phyloP scores from a whole-genome alignment of 2,888 invertebrate genomes.

The Tetranychus piercei region DNA sequence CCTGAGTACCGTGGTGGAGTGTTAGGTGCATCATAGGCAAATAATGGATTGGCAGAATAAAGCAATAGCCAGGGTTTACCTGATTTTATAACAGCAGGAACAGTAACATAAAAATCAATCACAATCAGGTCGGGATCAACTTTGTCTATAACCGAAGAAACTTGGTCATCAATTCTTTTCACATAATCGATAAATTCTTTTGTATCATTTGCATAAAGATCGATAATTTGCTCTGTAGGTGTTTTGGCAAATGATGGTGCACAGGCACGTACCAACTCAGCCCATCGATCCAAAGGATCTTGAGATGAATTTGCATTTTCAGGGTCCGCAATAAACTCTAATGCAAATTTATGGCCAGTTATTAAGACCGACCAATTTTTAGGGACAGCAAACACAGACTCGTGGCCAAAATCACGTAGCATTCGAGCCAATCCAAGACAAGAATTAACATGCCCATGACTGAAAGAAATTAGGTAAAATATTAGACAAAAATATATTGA shows the following conservation, averaged over 20 bases:
- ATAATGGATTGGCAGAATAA: not conserved
- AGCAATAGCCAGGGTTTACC: not conserved
- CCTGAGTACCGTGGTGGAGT: not conserved
- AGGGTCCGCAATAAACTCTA: not conserved
- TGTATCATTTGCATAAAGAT: not conserved
- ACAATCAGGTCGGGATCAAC: not conserved
- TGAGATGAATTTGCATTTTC: not conserved
- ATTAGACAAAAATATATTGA: not conserved
- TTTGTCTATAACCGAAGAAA: not conserved
- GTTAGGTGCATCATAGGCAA: not conserved
- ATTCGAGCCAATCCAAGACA: constrained; percentile 1
- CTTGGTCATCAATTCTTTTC: not conserved
- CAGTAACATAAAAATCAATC: constrained; percentile 1
- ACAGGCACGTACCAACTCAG: not conserved
- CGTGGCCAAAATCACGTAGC: not conserved
- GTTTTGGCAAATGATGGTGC: not conserved
- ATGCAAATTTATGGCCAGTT: not conserved
- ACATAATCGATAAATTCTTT: not conserved
- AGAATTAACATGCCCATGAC: not conserved
- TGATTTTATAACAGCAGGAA: not conserved
- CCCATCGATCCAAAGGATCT: not conserved
- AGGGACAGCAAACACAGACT: not conserved
- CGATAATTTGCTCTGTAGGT: not conserved
- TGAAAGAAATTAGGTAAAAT: not conserved
- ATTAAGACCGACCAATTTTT: not conserved